These are phyloP conservation scores for Cottus gobio DNA, from an alignment of 2,113 vertebrate genomes.

Conservation along the genomic window DNA sequence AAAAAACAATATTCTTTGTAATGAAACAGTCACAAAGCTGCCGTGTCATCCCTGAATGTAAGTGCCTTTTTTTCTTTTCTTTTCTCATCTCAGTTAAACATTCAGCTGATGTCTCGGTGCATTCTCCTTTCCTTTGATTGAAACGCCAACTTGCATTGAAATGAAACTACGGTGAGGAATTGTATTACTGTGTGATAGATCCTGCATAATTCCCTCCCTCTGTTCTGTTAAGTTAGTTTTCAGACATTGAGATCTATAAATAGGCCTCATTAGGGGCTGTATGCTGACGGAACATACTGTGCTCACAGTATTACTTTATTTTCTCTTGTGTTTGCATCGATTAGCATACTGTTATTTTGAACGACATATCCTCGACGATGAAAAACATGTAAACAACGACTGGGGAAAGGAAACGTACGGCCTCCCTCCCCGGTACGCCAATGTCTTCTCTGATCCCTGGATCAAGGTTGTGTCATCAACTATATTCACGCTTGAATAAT, in stretches of 20 bases:
- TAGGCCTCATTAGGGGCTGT: constrained; percentile 14
- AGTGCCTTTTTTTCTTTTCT: constrained; percentile 24
- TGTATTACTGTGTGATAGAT: constrained; percentile 3
- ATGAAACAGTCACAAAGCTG: constrained; percentile 12
- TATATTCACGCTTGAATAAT: background rate
- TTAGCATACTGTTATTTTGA: constrained; percentile 20
- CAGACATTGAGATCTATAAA: constrained; percentile 39
- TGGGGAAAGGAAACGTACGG: background rate
- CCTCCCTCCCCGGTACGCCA: background rate
- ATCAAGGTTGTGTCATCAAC: background rate
- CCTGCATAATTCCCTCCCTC: constrained; percentile 32
- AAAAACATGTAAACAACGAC: constrained; percentile 1
- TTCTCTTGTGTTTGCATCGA: constrained; percentile 8
- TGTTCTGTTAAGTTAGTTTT: constrained; percentile 38
- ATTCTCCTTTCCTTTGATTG: constrained; percentile 20
- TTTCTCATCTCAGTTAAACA: constrained; percentile 18
- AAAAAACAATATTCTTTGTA: background rate
- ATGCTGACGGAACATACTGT: constrained; percentile 17
- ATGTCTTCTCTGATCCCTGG: background rate
- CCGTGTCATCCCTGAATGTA: constrained; percentile 20
- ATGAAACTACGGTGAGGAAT: constrained; percentile 36
- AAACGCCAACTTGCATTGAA: constrained; percentile 53
- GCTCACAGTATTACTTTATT: constrained; percentile 21
- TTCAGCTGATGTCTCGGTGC: constrained; percentile 42
- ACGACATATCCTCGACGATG: background rate